Evolutionary conservation across 2,113 vertebrate genomes (phyloP), one percentile per base, ranked within the genome.

Genomic region (Edolisoma coerulescens): DNA sequence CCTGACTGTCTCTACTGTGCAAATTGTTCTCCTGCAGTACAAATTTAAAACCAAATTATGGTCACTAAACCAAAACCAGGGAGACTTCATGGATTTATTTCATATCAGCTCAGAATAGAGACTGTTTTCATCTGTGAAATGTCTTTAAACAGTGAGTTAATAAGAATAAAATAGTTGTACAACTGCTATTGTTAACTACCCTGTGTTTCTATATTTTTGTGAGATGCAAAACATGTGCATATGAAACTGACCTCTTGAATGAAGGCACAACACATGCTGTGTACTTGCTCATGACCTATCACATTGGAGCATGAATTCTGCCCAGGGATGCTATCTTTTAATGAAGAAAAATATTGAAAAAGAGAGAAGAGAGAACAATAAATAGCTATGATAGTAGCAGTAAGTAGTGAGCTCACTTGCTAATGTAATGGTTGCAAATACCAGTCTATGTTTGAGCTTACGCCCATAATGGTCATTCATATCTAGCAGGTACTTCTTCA

Each of bases 351-450:
- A 56, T 3, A 54, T 12, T 15, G 5, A 53, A 63, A 60, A 76
- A 22, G 4, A 35, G 4, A 56, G 61, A 61, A 1, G 1, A 74
- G 16, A 47, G 16, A 45, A 37, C 3, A 39, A n/a, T 13, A 65
- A 82, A 22, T 33, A 71, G 2, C 32, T 53, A 16, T 23, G 16
- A 37, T 69, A 75, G 30, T 28, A 57, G 16, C 28, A 87, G 33
- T 41, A 47, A 44, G 13, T 16, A 37, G 11, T 2, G 4, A 88
- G 23, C 7, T 65, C 37, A 14, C 21, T 63, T 3, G 0, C 16
- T 24, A 13, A 54, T 4, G 2, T 68, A 54, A 64, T 50, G 7
- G 30, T 7, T 79, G 15, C n/a, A 92, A 87, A 87, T 28, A 57
- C 1, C 50, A 49, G 11, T 16, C 6, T 27, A 26, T 53, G 4